These are phyloP conservation scores for Odocoileus virginianus DNA, from an alignment of 2,113 vertebrate species.

Conservation along the genomic window DNA sequence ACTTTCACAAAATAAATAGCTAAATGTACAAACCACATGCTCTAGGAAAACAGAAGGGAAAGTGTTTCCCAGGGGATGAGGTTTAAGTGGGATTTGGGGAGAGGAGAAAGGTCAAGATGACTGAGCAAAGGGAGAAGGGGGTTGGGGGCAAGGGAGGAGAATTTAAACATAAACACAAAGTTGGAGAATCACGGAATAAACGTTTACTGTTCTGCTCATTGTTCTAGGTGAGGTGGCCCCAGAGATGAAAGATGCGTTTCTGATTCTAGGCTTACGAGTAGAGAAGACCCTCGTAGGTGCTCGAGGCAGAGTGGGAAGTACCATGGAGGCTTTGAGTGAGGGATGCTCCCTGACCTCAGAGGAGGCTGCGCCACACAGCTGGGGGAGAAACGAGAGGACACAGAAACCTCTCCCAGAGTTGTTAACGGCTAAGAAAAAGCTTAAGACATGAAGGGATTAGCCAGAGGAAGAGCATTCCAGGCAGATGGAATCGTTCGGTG, in stretches of 20 bases:
- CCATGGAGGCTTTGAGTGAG: not conserved
- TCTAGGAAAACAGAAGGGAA: not conserved
- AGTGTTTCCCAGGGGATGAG: not conserved
- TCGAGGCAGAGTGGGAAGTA: not conserved
- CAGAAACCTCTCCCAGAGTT: not conserved
- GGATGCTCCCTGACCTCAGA: not conserved
- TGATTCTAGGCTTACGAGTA: too few species aligned
- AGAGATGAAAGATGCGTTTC: not conserved
- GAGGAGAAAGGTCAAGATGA: not conserved
- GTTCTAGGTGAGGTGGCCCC: not conserved
- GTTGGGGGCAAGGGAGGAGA: not conserved
- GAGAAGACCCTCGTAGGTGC: not conserved
- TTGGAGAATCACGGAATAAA: not conserved
- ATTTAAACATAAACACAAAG: not conserved
- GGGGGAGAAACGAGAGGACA: not conserved
- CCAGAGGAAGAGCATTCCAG: not conserved
- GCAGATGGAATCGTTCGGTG: not conserved
- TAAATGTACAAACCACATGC: not conserved
- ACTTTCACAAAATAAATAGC: not conserved
- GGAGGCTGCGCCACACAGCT: rapidly evolving
- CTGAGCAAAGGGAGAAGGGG: not conserved
- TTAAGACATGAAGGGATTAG: not conserved
- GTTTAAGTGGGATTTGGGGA: not conserved
- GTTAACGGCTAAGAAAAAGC: not conserved
- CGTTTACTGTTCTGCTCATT: not conserved